Evolutionary conservation across 2,113 vertebrate genomes (phyloP).

Genomic region (Carlito syrichta): DNA sequence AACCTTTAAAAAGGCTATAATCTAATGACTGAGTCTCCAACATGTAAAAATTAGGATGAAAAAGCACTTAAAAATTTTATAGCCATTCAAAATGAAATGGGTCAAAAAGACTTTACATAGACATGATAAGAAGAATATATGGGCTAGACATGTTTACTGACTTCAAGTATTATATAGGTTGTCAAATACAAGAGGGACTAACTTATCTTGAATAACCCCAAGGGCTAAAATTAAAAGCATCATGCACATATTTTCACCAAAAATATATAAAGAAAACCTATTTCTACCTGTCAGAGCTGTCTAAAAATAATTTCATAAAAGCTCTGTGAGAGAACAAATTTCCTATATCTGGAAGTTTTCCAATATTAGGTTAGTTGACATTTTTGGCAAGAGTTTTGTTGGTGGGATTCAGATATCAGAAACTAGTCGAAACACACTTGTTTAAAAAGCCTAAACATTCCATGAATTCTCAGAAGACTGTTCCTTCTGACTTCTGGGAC

Average conservation of each 20-base stretch:
- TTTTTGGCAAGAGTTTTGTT: constrained; percentile 30
- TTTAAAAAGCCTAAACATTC: background rate
- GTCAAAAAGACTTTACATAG: background rate
- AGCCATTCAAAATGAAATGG: background rate
- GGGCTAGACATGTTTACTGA: background rate
- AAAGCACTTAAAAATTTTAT: background rate
- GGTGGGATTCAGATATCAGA: background rate
- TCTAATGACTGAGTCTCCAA: background rate
- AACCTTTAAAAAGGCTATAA: background rate
- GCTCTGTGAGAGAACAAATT: constrained; percentile 29
- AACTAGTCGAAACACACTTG: background rate
- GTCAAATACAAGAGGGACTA: constrained; percentile 20
- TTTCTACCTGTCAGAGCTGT: constrained; percentile 53
- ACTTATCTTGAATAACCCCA: constrained; percentile 17
- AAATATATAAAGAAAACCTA: constrained; percentile 33
- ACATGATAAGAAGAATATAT: constrained; percentile 8
- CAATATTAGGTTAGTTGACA: background rate
- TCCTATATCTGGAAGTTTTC: constrained; percentile 2
- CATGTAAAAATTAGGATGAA: background rate
- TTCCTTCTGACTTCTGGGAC: background rate
- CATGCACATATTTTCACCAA: constrained; percentile 33
- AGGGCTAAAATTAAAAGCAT: constrained; percentile 49
- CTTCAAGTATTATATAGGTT: constrained; percentile 15
- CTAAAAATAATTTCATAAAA: constrained; percentile 62
- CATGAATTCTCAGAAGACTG: background rate